Evolutionary conservation across 2,888 invertebrate genomes (phyloP).

Genomic region (Ectobius pallidus): DNA sequence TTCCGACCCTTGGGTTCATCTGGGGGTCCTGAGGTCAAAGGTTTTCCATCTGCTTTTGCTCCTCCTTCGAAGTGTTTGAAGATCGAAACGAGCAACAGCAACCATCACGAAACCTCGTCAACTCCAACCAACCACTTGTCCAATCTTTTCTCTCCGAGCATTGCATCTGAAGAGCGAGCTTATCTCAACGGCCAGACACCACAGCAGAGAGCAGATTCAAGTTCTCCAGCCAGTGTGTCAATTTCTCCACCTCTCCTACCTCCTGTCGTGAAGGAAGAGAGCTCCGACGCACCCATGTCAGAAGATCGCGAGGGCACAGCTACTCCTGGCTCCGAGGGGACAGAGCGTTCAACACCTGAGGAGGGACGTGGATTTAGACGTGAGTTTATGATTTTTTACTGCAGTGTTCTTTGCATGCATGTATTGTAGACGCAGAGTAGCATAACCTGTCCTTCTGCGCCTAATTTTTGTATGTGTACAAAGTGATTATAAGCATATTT

Average conservation of each 20-base stretch:
- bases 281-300: slow-evolving; percentile 63
- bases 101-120: slow-evolving; percentile 35
- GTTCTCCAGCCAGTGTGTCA: slow-evolving; percentile 66
- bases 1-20: slow-evolving; percentile 64
- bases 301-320: slow-evolving; percentile 60
- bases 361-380: slow-evolving; percentile 57
- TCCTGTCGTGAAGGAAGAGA: slow-evolving; percentile 59
- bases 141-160: slow-evolving; percentile 50
- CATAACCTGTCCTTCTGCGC: not conserved
- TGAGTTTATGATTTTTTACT: slow-evolving; percentile 51
- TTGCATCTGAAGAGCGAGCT: slow-evolving; percentile 55
- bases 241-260: slow-evolving; percentile 59
- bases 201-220: slow-evolving; percentile 55
- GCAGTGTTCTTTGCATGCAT: not conserved
- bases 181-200: slow-evolving; percentile 41
- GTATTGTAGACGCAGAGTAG: too few relatives aligned
- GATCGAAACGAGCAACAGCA: slow-evolving; percentile 54
- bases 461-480: not conserved
- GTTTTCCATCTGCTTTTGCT: slow-evolving; percentile 69
- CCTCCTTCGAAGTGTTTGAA: slow-evolving; percentile 66
- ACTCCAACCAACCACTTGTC: slow-evolving; percentile 41
- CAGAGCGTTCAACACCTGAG: slow-evolving; percentile 58
- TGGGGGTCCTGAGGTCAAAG: slow-evolving; percentile 58
- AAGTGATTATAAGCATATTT: too few relatives aligned
- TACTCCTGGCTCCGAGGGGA: slow-evolving; percentile 58